Evolutionary conservation across 2,888 invertebrate species (phyloP).

Genomic region (Camponotus fellah): DNA sequence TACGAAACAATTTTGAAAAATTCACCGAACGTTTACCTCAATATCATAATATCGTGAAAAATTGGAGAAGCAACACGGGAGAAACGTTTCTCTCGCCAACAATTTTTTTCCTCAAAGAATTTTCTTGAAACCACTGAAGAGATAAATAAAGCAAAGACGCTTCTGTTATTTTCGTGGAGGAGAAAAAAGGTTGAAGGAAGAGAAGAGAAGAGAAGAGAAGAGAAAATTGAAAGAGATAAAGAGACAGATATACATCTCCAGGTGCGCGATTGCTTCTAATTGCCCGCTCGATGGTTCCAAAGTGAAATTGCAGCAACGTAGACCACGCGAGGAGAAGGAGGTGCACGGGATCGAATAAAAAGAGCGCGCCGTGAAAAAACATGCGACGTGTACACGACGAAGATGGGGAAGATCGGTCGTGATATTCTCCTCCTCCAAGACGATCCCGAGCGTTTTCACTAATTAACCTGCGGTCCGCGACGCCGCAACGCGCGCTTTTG

Average conservation of each 20-base stretch:
- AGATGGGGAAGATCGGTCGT: constrained; percentile 55
- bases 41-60: not conserved
- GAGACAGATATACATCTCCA: constrained; percentile 57
- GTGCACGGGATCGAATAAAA: constrained; percentile 57
- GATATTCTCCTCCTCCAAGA: constrained; percentile 57
- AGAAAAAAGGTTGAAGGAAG: constrained; percentile 13
- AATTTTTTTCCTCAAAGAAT: constrained; percentile 56
- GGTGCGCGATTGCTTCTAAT: constrained; percentile 80
- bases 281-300: constrained; percentile 70
- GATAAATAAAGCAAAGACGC: constrained; percentile 55
- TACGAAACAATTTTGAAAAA: not conserved
- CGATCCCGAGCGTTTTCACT: constrained; percentile 71
- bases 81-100: constrained; percentile 7
- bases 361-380: constrained; percentile 39
- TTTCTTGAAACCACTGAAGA: constrained; percentile 16
- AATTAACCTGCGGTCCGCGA: constrained; percentile 70
- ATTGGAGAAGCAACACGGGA: not conserved
- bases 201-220: not conserved
- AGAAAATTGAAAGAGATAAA: not conserved
- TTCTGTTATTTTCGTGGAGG: constrained; percentile 53
- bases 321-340: constrained; percentile 35
- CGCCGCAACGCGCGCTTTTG: constrained; percentile 23
- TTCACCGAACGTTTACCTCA: not conserved
- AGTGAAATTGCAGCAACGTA: constrained; percentile 72
- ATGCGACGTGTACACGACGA: constrained; percentile 38